Percentiles rank a stretch among this genome's conserved stretches.
Evolutionary conservation across 2,113 vertebrate species (phyloP).

Genomic region (Brachyhypopomus occidentalis): DNA sequence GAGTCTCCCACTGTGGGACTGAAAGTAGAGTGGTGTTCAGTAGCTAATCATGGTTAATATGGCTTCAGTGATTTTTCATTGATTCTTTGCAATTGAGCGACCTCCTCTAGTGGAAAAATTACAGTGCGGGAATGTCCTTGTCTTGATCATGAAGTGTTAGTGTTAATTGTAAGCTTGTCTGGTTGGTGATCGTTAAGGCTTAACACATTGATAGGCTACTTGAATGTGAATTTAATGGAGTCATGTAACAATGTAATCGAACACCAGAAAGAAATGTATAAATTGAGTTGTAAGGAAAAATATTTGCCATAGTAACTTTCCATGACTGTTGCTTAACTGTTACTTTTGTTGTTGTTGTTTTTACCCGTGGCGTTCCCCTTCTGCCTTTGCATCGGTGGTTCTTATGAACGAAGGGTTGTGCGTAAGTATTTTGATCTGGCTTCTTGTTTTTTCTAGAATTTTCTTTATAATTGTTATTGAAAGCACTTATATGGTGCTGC

Average conservation of each 20-base stretch:
- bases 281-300: background rate
- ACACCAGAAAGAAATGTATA: conserved; percentile 32
- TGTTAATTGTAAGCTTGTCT: conserved; percentile 27
- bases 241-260: conserved; percentile 20
- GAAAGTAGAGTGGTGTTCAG: conserved; percentile 49
- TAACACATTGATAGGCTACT: conserved; percentile 29
- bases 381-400: conserved; percentile 59
- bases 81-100: background rate
- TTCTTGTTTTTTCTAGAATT: background rate
- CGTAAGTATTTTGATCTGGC: conserved; percentile 81
- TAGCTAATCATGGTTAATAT: conserved; percentile 32
- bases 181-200: conserved; percentile 26
- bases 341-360: conserved; percentile 60
- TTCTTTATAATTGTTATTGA: background rate
- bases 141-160: conserved; percentile 13
- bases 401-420: conserved; percentile 85
- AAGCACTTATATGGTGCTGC: background rate
- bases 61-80: conserved; percentile 28
- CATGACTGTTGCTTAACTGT: conserved; percentile 60
- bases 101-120: conserved; percentile 19
- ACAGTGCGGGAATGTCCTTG: conserved; percentile 15
- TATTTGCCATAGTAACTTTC: background rate
- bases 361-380: conserved; percentile 60
- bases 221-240: conserved; percentile 61
- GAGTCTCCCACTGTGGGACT: conserved; percentile 61